Evolutionary conservation across 1,140 invertebrate species (phyloP).

Genomic region (Gyrodactylus salaris): DNA sequence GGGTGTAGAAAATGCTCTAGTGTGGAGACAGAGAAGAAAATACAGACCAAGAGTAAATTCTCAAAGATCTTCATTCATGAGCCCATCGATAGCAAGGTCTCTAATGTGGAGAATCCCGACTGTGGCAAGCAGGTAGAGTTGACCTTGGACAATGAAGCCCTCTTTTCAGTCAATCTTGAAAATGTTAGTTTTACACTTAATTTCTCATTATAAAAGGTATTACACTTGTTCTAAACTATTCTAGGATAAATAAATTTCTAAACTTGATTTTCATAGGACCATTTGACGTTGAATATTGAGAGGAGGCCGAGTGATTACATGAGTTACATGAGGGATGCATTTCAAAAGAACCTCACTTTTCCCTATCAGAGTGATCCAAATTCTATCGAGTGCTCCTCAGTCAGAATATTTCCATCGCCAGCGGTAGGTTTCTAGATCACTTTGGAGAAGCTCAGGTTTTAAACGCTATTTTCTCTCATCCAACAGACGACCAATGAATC

Average conservation of each 20-base stretch:
- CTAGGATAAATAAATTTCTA: not conserved
- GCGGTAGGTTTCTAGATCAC: not conserved
- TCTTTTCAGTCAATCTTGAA: not conserved
- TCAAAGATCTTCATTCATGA: not conserved
- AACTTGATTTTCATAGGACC: not conserved
- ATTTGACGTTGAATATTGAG: not conserved
- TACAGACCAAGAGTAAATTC: not conserved
- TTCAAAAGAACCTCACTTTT: not conserved
- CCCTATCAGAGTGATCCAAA: not conserved
- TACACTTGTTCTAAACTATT: too few relatives aligned
- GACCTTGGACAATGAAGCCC: not conserved
- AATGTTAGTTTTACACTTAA: not conserved
- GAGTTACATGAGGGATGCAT: not conserved
- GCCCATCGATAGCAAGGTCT: not conserved
- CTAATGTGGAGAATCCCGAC: not conserved
- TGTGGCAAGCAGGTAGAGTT: not conserved
- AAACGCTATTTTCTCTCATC: not conserved
- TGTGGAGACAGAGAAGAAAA: not conserved
- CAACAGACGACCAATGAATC: not conserved
- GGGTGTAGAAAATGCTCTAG: not conserved
- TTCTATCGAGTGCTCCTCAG: not conserved
- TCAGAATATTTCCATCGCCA: not conserved
- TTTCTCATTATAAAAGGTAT: too few relatives aligned
- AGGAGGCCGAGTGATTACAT: not conserved
- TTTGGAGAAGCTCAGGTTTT: not conserved